A percentile compares a stretch with the other conserved stretches of the same genome.
These are phyloP conservation scores for Acronicta leporina DNA, from an alignment of 2,888 invertebrate genomes.

Conservation along the genomic window DNA sequence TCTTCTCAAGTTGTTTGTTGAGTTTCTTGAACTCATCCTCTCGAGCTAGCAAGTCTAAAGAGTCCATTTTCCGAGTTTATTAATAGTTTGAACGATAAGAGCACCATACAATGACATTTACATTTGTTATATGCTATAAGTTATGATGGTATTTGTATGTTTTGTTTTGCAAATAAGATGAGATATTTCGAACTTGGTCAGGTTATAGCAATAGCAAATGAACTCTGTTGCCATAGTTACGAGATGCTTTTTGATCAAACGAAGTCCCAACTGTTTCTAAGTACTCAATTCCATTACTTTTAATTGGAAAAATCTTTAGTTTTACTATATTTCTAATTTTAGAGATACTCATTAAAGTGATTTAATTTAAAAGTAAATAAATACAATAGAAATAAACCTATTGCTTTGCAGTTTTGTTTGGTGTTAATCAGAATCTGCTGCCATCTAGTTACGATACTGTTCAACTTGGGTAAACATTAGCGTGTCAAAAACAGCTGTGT, in stretches of 20 bases:
- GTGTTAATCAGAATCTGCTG: conserved; percentile 70
- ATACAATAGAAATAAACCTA: background rate
- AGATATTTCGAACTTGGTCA: conserved; percentile 48
- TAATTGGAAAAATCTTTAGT: fast-evolving
- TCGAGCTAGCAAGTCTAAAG: conserved; percentile 77
- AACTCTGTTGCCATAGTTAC: conserved; percentile 73
- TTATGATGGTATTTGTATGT: background rate
- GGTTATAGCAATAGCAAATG: conserved; percentile 56
- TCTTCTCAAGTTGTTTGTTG: conserved; percentile 83
- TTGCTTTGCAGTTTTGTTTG: conserved; percentile 44
- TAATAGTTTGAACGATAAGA: conserved; percentile 24
- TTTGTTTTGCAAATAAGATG: background rate
- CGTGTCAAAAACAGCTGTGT: conserved; percentile 87
- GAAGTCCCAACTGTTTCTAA: conserved; percentile 22
- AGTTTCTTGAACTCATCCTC: conserved; percentile 84
- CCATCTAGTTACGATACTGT: conserved; percentile 67
- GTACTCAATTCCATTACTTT: conserved; percentile 35
- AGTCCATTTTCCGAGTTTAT: conserved; percentile 71
- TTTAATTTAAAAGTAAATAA: conserved; percentile 1
- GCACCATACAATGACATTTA: conserved; percentile 20
- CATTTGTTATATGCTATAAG: background rate
- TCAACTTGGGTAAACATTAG: conserved; percentile 26
- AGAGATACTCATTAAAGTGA: fast-evolving
- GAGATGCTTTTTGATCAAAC: conserved; percentile 45
- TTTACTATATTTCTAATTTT: fast-evolving